These are phyloP conservation scores for Catamblyrhynchus diadema DNA, from an alignment of 2,797 vertebrate species.

Conservation along the genomic window DNA sequence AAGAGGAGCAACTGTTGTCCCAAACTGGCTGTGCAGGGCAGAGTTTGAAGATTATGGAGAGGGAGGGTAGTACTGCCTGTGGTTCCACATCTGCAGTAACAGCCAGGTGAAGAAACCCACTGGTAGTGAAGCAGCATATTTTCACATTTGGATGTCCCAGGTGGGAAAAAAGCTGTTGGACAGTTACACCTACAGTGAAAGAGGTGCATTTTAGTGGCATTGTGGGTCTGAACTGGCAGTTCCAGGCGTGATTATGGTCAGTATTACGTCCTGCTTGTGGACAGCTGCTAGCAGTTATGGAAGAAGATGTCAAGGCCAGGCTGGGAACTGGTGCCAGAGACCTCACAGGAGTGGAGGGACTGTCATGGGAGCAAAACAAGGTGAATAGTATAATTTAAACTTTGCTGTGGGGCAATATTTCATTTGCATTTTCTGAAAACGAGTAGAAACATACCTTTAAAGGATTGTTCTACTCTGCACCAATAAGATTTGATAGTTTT, in stretches of 20 bases:
- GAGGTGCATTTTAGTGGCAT: conserved; percentile 3
- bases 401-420: background rate
- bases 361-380: conserved; percentile 26
- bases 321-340: conserved; percentile 37
- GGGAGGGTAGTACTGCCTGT: background rate
- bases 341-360: conserved; percentile 17
- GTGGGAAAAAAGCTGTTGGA: conserved; percentile 13
- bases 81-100: background rate
- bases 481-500: conserved; percentile 9
- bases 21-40: background rate
- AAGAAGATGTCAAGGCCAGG: background rate
- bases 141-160: background rate
- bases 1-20: background rate
- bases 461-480: conserved; percentile 37
- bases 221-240: conserved; percentile 33
- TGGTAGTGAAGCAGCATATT: background rate
- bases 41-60: background rate
- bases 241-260: conserved; percentile 24
- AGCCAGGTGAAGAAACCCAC: background rate
- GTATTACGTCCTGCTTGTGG: conserved; percentile 14
- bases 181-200: background rate
- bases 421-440: conserved; percentile 45
- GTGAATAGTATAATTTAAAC: conserved; percentile 38
- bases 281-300: conserved; percentile 29
- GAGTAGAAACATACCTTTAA: conserved; percentile 12